Percentiles rank a stretch among this genome's conserved stretches.
Evolutionary conservation across 2,797 vertebrate species (phyloP).

Genomic region (Jordanella pulchra): DNA sequence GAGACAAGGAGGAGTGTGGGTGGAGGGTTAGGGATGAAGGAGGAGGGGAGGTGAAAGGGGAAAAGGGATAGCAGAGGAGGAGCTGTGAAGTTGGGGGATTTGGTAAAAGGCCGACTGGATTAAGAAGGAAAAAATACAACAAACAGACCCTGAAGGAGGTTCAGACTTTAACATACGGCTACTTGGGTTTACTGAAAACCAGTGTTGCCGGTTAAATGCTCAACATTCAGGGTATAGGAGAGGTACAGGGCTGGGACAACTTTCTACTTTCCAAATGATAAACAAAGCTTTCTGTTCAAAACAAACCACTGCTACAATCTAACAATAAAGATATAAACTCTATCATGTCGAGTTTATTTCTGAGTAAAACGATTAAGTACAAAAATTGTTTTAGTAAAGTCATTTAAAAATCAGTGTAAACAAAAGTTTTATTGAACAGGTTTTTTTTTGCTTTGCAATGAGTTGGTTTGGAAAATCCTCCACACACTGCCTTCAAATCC

Average conservation of each 20-base stretch:
- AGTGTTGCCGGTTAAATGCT: constrained; percentile 23
- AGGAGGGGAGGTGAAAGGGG: constrained; percentile 36
- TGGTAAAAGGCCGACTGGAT: constrained; percentile 26
- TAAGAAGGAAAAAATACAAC: constrained; percentile 15
- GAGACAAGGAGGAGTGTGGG: constrained; percentile 28
- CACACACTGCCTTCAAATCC: background rate
- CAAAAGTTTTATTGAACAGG: background rate
- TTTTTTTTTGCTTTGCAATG: background rate
- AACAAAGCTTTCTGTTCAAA: background rate
- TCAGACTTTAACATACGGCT: constrained; percentile 35
- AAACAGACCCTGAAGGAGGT: constrained; percentile 15
- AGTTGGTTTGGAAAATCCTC: background rate
- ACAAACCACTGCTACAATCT: background rate
- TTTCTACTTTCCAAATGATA: background rate
- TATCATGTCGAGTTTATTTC: background rate
- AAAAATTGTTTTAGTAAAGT: too few species aligned
- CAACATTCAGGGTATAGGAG: constrained; percentile 15
- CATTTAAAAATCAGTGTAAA: background rate
- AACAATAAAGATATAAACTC: background rate
- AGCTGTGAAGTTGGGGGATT: constrained; percentile 30
- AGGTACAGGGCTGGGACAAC: background rate
- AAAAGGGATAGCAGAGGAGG: constrained; percentile 28
- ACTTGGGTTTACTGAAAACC: constrained; percentile 46
- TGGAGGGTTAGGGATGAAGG: constrained; percentile 30
- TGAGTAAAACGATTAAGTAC: background rate